Evolutionary conservation across 1,140 invertebrate genomes (phyloP), one percentile per base, ranked within the genome.

Genomic region (Drosophila erecta): DNA sequence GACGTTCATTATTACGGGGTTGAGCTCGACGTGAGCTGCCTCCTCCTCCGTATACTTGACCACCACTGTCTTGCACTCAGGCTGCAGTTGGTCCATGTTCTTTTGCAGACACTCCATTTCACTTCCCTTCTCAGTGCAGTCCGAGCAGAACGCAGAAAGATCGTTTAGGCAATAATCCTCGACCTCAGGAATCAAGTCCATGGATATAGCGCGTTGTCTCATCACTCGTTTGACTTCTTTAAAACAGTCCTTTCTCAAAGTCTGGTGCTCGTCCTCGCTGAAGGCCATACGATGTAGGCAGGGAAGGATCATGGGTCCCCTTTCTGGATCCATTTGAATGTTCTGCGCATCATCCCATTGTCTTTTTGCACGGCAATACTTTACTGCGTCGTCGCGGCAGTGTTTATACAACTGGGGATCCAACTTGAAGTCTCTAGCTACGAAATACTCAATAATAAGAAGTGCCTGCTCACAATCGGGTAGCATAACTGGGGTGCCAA

Each of bases 391-490:
- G 49, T 95, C 94, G 81, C 95, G 96, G 91, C 98, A 99, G 11
- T 96, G 95, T 85, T 91, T 92, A 89, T 98, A 99, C 14, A 99
- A 93, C 66, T 96, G 95, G 0, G 97, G 96, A 93, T 99, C 98
- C 44, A 99, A 92, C 90, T 96, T 97, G 85, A 97, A 99, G 93
- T 99, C 97, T 79, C 98, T 94, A 0, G 97, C 96, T 51, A 99
- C 95, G 93, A 99, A 99, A 92, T 98, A 99, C 87, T 99, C 98
- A 85, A 99, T 98, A 93, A 99, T 97, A 17, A 99, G 93, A 30
- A 99, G 93, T 22, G 97, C 96, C 54, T 96, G 94, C 93, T 98
- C 97, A 93, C 99, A 99, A 15, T 96, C 95, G 58, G 95, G 95
- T 2, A 95, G 96, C 98, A 99, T 99, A 51, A 95, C 93, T 41